These are phyloP conservation scores for Anticlea derivata DNA, from an alignment of 2,888 invertebrate genomes.

Conservation along the genomic window DNA sequence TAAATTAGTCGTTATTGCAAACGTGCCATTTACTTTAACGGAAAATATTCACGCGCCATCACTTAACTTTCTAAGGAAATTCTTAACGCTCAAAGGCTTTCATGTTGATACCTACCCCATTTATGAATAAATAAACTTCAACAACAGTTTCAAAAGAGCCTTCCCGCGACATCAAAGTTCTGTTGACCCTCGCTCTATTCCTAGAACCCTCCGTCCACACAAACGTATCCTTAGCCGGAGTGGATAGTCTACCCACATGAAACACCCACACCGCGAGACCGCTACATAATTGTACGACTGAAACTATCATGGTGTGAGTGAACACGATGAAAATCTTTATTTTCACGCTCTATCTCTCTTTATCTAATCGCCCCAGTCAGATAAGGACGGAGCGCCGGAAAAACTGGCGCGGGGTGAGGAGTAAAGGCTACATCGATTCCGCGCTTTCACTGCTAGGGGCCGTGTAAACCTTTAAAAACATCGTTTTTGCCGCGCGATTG, in stretches of 20 bases:
- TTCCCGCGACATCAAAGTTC: slow-evolving; percentile 61
- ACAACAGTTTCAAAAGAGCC: slow-evolving; percentile 54
- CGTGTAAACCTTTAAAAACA: slow-evolving; percentile 84
- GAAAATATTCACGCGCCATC: slow-evolving; percentile 27
- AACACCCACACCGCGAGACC: slow-evolving; percentile 62
- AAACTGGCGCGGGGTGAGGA: slow-evolving; percentile 81
- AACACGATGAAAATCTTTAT: slow-evolving; percentile 85
- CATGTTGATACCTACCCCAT: slow-evolving; percentile 32
- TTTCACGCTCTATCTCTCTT: slow-evolving; percentile 84
- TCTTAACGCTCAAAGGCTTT: slow-evolving; percentile 28
- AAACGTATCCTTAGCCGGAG: slow-evolving; percentile 43
- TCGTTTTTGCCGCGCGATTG: slow-evolving; percentile 76
- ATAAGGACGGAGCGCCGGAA: slow-evolving; percentile 83
- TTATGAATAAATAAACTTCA: slow-evolving; percentile 57
- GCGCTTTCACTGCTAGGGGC: slow-evolving; percentile 84
- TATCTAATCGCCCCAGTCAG: slow-evolving; percentile 82
- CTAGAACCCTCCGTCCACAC: slow-evolving; percentile 62
- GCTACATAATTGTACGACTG: slow-evolving; percentile 65
- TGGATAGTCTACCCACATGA: slow-evolving; percentile 56
- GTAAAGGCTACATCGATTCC: slow-evolving; percentile 84
- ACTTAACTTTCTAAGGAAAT: slow-evolving; percentile 25
- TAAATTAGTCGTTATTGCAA: slow-evolving; percentile 44
- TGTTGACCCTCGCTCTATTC: slow-evolving; percentile 73
- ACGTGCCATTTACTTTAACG: slow-evolving; percentile 25
- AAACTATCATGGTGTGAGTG: slow-evolving; percentile 76